phyloP scores from a whole-genome alignment of 2,888 invertebrate species.

The Cosmorhoe ocellata region DNA sequence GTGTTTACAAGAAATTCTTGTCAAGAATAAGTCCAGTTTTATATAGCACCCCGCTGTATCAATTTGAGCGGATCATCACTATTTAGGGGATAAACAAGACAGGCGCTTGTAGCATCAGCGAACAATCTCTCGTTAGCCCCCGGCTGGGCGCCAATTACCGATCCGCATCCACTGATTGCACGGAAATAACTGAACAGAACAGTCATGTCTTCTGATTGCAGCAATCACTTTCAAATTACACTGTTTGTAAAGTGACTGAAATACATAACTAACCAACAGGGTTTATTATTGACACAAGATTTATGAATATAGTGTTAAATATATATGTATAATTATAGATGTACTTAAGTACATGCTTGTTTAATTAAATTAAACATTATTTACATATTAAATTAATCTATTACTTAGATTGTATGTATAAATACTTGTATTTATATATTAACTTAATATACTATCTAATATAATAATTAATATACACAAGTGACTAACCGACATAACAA shows the following conservation, averaged over 20 bases:
- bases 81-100: conserved; percentile 27
- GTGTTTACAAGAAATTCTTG: too few species aligned
- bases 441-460: too few species aligned
- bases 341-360: too few species aligned
- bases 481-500: conserved; percentile 21
- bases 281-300: too few species aligned
- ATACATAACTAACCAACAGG: too few species aligned
- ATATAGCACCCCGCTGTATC: conserved; percentile 6
- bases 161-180: conserved; percentile 63
- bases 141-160: conserved; percentile 72
- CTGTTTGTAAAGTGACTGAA: too few species aligned
- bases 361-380: too few species aligned
- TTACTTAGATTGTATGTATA: too few species aligned
- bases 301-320: too few species aligned
- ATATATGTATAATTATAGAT: too few species aligned
- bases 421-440: too few species aligned
- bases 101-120: conserved; percentile 58
- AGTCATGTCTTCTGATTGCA: conserved; percentile 23
- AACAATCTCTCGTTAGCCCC: conserved; percentile 69
- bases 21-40: neutral
- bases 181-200: conserved; percentile 49
- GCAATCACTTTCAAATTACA: conserved; percentile 3
- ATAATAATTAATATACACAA: conserved; percentile 7
- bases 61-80: conserved; percentile 19
- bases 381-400: too few species aligned